Conservation (phyloP, 2,113 vertebrate species). For the Rhodinocichla rosea region DNA sequence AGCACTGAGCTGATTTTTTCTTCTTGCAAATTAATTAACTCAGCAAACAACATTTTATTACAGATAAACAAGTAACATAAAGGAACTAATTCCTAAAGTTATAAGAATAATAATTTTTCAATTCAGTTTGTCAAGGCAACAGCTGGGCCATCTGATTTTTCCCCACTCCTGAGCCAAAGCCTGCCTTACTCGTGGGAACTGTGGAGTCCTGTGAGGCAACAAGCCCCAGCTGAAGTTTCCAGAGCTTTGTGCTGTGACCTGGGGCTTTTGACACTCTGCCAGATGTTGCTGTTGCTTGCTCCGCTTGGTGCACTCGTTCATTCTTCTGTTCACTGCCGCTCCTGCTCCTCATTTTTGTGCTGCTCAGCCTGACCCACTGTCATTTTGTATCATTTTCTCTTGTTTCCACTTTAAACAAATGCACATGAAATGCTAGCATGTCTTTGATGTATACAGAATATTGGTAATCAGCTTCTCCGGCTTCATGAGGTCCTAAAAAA, state of each 20-base stretch:
- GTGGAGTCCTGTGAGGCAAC: background rate
- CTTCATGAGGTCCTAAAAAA: background rate
- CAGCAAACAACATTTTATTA: background rate
- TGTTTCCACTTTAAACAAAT: background rate
- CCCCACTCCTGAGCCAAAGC: background rate
- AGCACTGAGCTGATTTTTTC: background rate
- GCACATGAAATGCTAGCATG: fast-evolving
- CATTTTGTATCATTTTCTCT: background rate
- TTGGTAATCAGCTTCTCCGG: background rate
- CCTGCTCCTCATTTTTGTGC: background rate
- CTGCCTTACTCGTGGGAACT: background rate
- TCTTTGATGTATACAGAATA: background rate
- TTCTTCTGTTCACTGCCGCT: background rate
- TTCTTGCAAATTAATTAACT: background rate
- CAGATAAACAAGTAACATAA: background rate
- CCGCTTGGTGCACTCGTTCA: background rate
- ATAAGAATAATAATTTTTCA: background rate
- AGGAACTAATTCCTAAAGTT: background rate
- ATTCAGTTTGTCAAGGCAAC: background rate
- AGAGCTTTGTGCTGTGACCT: background rate
- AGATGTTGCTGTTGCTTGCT: background rate
- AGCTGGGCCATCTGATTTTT: background rate
- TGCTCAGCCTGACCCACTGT: background rate
- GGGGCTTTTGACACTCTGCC: background rate
- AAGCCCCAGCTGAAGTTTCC: background rate